phyloP scores from a whole-genome alignment of 2,113 vertebrate genomes.

The Ophiodon elongatus region DNA sequence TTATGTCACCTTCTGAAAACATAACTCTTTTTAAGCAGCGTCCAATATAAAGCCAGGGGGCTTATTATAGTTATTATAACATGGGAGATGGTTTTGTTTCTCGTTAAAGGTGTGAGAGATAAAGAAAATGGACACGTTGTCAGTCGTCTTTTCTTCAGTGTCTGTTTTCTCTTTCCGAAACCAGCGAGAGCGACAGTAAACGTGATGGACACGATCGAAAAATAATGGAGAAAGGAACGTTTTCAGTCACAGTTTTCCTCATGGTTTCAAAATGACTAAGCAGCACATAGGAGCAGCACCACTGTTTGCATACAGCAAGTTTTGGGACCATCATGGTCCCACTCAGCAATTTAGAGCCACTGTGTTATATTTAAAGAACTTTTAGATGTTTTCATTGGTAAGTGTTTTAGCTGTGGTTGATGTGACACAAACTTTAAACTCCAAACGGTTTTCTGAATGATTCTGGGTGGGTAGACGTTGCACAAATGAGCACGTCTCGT shows the following conservation, averaged over 20 bases:
- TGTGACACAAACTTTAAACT: conserved; percentile 2
- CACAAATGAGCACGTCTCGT: conserved; percentile 31
- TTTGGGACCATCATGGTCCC: not conserved
- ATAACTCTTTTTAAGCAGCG: not conserved
- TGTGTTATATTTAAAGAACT: not conserved
- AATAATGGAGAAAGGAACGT: not conserved
- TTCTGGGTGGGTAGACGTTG: conserved; percentile 36
- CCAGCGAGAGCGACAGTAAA: not conserved
- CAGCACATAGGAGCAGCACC: not conserved
- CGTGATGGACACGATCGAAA: not conserved
- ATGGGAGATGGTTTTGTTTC: not conserved
- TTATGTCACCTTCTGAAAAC: not conserved
- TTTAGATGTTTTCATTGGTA: not conserved
- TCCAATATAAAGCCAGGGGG: not conserved
- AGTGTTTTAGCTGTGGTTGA: not conserved
- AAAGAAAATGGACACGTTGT: not conserved
- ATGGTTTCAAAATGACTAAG: conserved; percentile 22
- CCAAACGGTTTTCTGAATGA: conserved; percentile 16
- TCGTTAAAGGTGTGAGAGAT: not conserved
- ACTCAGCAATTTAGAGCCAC: not conserved
- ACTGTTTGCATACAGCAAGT: not conserved
- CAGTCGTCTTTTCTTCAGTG: not conserved
- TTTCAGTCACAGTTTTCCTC: conserved; percentile 1
- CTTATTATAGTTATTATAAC: not conserved
- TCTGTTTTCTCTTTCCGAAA: conserved; percentile 11